Base-by-base conservation (phyloP, 2,113 vertebrate genomes). In the Chlorocebus sabaeus region DNA sequence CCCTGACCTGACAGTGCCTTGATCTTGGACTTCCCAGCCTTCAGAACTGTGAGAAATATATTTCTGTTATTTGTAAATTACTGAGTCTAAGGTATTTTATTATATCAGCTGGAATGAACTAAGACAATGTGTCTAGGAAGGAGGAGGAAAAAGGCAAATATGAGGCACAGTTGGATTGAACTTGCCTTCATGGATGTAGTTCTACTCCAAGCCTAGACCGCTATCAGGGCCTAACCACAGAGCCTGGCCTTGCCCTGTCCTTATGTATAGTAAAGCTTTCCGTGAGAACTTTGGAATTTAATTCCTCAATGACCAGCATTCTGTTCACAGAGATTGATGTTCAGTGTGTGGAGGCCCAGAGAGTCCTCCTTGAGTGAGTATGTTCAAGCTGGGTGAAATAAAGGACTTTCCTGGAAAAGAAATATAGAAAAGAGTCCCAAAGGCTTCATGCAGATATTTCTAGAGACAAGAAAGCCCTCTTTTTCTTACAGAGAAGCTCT, bases 321-420 rank as follows among this genome's bases (percentile, higher is more conserved):
- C 50, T 12, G 8, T 38, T 75, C 61, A 76, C 27, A 18, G 78
- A 95, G 35, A 68, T 8, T 72, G 59, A 72, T 57, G 11, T 45
- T 78, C 76, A 50, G 81, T 40, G 38, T 86, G 48, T 18, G 32
- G 68, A 68, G 32, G 14, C 6, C 45, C 76, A 79, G 45, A 43
- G 59, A 55, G 23, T 64, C 43, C 70, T 75, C 17, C 55, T 32
- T 87, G 55, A 25, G 38, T 64, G 83, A 55, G 23, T 14, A 22
- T 12, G 14, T 72, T 86, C 59, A 52, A 52, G 40, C 27, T 79
- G 43, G 48, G 61, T 72, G 57, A 82, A 57, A 78, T 35, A 67
- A 90, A 84, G 13, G 18, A 83, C 20, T 83, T 55, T 67, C 35
- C 68, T 90, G 55, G 82, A 75, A 93, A 95, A 93, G 68, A 83